Evolutionary conservation across 2,113 vertebrate species (phyloP), one percentile per base, ranked within the genome.

Genomic region (Merops nubicus): DNA sequence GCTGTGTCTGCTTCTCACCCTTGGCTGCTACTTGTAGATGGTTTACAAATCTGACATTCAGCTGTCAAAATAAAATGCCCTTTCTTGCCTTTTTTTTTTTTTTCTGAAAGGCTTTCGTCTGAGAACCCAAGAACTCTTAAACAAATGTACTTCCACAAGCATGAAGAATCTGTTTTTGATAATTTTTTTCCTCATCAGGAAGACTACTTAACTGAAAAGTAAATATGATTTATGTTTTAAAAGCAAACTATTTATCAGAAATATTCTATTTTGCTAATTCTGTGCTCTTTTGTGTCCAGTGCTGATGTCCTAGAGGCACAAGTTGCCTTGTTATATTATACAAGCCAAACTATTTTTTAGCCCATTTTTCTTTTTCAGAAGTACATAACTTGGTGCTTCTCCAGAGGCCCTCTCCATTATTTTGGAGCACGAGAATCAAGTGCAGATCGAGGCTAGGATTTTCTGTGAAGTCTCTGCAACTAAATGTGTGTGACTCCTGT

Each of bases 341-440:
- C 43, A 51, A 43, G 26, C 79, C 22, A 36, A 29, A 38, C 40
- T 86, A 4, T 78, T 83, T 54, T 90, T 45, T n/a, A 69, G 67
- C 45, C 5, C n/a, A n/a, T n/a, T n/a, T n/a, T n/a, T n/a, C n/a
- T n/a, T n/a, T n/a, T n/a, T n/a, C n/a, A n/a, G n/a, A n/a, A n/a
- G n/a, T n/a, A n/a, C n/a, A n/a, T 40, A 88, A 77, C 33, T 47
- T 0, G 0, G 12, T 63, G 16, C 51, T 91, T 76, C 33, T 86
- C 12, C 21, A 33, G 72, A 80, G 18, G 45, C 31, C 22, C 6
- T 48, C 19, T 26, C 12, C 8, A 0, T 73, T 67, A 38, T 33
- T 8, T 80, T 20, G 15, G 54, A 25, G 40, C 34, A 20, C 9
- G 38, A 56, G 40, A 86, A 6, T 56, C 33, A 65, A 63, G 17